A percentile compares a stretch with the other conserved stretches of the same genome.
These are phyloP conservation scores for Anguilla anguilla DNA, from an alignment of 2,797 vertebrate species.

Conservation along the genomic window DNA sequence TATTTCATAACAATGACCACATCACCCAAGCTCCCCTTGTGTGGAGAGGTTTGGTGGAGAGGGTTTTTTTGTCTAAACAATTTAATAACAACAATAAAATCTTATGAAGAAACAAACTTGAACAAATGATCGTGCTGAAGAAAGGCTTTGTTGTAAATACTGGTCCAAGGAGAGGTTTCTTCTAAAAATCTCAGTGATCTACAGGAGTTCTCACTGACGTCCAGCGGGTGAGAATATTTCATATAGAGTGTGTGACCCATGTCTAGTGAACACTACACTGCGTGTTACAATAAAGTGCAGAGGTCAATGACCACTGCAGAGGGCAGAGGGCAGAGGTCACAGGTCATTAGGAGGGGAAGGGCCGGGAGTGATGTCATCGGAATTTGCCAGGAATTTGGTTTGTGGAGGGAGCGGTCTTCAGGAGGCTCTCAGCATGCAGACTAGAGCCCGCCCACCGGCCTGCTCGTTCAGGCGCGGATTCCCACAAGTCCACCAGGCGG, in stretches of 20 bases:
- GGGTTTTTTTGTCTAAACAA: background rate
- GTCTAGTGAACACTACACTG: background rate
- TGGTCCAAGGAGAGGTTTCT: background rate
- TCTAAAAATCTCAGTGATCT: background rate
- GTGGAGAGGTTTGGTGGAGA: background rate
- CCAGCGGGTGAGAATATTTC: background rate
- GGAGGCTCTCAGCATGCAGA: background rate
- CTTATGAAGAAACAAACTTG: background rate
- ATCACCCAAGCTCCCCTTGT: too few species aligned
- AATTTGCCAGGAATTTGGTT: constrained; percentile 7
- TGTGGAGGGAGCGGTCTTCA: background rate
- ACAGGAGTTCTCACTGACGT: background rate
- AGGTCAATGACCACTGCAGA: too few species aligned
- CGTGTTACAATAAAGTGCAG: background rate
- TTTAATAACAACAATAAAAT: background rate
- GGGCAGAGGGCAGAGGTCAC: background rate
- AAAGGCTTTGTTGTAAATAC: constrained; percentile 1
- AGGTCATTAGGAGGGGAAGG: background rate
- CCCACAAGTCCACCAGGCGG: background rate
- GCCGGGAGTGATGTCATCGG: background rate
- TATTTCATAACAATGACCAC: too few species aligned
- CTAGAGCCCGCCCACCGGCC: background rate
- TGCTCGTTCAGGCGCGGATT: background rate
- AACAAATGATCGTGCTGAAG: background rate
- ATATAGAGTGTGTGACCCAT: too few species aligned